A percentile compares a stretch with the other conserved stretches of the same genome.
phyloP scores from a whole-genome alignment of 2,113 vertebrate species.

The Ginglymostoma cirratum region DNA sequence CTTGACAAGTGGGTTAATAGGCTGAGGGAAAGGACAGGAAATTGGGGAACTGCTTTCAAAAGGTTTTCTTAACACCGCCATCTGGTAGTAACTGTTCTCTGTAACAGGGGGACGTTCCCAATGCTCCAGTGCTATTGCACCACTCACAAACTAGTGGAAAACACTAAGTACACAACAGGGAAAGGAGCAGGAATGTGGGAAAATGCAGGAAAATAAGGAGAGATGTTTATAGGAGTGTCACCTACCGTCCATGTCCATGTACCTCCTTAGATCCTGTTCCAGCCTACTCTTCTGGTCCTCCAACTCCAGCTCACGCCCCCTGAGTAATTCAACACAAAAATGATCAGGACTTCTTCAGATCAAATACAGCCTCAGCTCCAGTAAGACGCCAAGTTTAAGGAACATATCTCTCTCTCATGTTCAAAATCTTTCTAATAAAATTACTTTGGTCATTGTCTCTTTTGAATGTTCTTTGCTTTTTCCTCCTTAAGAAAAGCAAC shows the following conservation, averaged over 20 bases:
- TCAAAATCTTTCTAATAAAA: background rate
- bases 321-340: conserved; percentile 42
- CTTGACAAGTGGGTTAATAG: background rate
- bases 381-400: background rate
- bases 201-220: background rate
- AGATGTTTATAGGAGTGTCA: background rate
- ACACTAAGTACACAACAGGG: background rate
- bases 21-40: background rate
- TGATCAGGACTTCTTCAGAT: background rate
- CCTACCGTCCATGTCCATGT: conserved; percentile 68
- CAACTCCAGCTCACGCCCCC: conserved; percentile 77
- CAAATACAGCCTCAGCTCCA: too few relatives aligned
- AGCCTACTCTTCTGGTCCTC: conserved; percentile 80
- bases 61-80: background rate
- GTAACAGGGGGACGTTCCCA: background rate
- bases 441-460: background rate
- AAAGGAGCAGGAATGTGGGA: background rate
- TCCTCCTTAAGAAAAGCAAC: background rate
- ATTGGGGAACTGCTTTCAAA: background rate
- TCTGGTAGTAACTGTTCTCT: background rate
- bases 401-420: background rate
- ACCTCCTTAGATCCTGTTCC: conserved; percentile 73
- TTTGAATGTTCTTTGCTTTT: background rate
- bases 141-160: background rate
- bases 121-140: too few relatives aligned